A percentile compares a stretch with the other conserved stretches of the same genome.
Evolutionary conservation across 1,140 invertebrate genomes (phyloP).

Genomic region (Bombus superbus): DNA sequence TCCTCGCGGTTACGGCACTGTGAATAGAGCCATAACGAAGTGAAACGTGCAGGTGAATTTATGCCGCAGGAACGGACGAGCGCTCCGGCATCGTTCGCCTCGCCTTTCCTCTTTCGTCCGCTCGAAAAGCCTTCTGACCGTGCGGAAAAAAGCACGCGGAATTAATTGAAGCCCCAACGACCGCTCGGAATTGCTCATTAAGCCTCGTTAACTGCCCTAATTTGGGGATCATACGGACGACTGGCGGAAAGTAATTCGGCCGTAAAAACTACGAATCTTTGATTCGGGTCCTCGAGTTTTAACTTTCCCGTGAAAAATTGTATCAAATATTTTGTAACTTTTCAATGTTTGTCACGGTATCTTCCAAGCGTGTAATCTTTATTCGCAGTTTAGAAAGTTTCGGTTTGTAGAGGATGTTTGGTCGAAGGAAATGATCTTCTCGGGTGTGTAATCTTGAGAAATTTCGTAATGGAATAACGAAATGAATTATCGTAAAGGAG

Average conservation of each 20-base stretch:
- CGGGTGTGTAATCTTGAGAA: background rate
- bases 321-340: background rate
- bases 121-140: background rate
- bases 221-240: background rate
- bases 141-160: background rate
- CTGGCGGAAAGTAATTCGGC: background rate
- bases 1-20: slow-evolving; percentile 72
- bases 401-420: background rate
- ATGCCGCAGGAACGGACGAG: slow-evolving; percentile 73
- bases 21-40: slow-evolving; percentile 79
- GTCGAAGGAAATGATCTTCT: background rate
- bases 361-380: background rate
- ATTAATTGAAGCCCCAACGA: slow-evolving; percentile 10
- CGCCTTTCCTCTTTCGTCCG: background rate
- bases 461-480: too few relatives aligned
- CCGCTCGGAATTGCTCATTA: background rate
- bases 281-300: background rate
- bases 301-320: background rate
- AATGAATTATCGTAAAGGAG: background rate
- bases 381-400: background rate
- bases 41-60: slow-evolving; percentile 78
- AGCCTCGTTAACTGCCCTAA: background rate
- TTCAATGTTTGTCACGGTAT: background rate
- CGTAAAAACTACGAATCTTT: background rate
- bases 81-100: slow-evolving; percentile 13